Conservation (phyloP, 2,113 vertebrate species). For the Vicugna pacos region DNA sequence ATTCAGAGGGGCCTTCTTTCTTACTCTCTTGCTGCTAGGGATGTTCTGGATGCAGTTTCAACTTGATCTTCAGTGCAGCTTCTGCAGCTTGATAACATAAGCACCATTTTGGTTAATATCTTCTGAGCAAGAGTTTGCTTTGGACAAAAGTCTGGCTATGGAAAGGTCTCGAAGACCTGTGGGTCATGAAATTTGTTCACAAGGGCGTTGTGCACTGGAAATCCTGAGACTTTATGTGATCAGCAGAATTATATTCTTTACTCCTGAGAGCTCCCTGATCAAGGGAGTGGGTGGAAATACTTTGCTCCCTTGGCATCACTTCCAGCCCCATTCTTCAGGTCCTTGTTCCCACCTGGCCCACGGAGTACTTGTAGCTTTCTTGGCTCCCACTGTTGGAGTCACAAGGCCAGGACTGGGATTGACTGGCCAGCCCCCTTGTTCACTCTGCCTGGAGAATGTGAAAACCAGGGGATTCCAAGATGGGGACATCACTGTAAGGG, state of each 20-base stretch:
- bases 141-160: slow-evolving; percentile 90
- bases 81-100: slow-evolving; percentile 96
- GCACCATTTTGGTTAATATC: slow-evolving; percentile 92
- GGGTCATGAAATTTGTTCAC: slow-evolving; percentile 87
- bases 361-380: slow-evolving; percentile 87
- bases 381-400: slow-evolving; percentile 91
- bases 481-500: slow-evolving; percentile 93
- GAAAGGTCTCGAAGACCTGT: slow-evolving; percentile 91
- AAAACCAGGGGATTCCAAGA: slow-evolving; percentile 94
- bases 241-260: slow-evolving; percentile 93
- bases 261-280: slow-evolving; percentile 92
- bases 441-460: slow-evolving; percentile 95
- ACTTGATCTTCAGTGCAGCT: slow-evolving; percentile 93
- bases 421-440: slow-evolving; percentile 92
- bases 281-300: slow-evolving; percentile 93
- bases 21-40: slow-evolving; percentile 93
- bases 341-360: slow-evolving; percentile 91
- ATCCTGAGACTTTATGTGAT: slow-evolving; percentile 91
- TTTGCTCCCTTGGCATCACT: slow-evolving; percentile 93
- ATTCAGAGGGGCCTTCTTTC: slow-evolving; percentile 91
- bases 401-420: slow-evolving; percentile 90
- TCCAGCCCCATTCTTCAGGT: slow-evolving; percentile 93
- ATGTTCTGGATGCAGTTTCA: slow-evolving; percentile 95
- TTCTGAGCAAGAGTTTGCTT: slow-evolving; percentile 90
- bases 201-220: slow-evolving; percentile 85